These are phyloP conservation scores for Euphydryas editha DNA, from an alignment of 2,888 invertebrate genomes.

Conservation along the genomic window DNA sequence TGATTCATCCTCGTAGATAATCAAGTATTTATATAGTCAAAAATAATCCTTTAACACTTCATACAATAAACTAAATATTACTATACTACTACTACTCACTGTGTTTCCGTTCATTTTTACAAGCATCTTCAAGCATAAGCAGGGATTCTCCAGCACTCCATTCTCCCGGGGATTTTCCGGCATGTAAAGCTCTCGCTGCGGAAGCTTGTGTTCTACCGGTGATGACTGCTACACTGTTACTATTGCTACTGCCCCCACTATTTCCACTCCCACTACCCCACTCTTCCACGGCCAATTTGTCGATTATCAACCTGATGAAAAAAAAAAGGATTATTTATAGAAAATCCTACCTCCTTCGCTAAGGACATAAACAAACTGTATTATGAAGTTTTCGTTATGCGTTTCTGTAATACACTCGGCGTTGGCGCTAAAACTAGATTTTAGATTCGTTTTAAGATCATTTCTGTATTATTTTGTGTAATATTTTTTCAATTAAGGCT, in stretches of 20 bases:
- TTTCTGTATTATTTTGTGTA: too few species aligned
- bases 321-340: too few species aligned
- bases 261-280: conserved; percentile 50
- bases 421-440: too few species aligned
- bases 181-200: conserved; percentile 60
- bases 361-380: too few species aligned
- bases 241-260: conserved; percentile 26
- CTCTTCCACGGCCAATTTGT: conserved; percentile 71
- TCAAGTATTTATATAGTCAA: too few species aligned
- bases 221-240: conserved; percentile 41
- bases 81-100: conserved; percentile 56
- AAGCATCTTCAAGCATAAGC: conserved; percentile 78
- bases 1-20: too few species aligned
- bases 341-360: too few species aligned
- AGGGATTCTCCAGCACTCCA: conserved; percentile 79
- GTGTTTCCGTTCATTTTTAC: conserved; percentile 77
- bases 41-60: not conserved
- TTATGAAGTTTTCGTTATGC: too few species aligned
- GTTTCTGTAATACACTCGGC: too few species aligned
- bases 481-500: too few species aligned
- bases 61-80: not conserved
- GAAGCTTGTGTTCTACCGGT: conserved; percentile 44
- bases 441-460: too few species aligned
- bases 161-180: conserved; percentile 76
- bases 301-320: conserved; percentile 71